Evolutionary conservation across 2,888 invertebrate genomes (phyloP), one percentile per base, ranked within the genome.

Genomic region (Leptinotarsa rubiginosa): DNA sequence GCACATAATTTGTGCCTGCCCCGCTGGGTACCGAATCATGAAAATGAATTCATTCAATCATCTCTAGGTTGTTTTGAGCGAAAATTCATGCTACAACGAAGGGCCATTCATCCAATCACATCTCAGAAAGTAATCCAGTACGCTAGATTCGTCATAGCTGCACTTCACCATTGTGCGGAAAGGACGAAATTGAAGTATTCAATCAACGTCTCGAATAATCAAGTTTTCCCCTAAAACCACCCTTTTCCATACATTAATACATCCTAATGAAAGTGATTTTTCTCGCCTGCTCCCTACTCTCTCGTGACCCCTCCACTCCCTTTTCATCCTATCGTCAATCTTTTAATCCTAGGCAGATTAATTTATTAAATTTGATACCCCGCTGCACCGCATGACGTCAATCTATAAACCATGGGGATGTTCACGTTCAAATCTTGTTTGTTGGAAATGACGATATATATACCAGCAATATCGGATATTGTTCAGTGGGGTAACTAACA

Each of bases 321-420:
- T 18, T 56, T 66, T 52, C 69, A 59, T 72, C 66, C 69, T 56
- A 72, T 69, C 75, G 71, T 69, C 72, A 72, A 75, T 75, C 75
- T 75, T 69, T 69, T 69, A 73, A 73, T 73, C 68, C 72, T 52
- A 52, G 67, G 25, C 66, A 72, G 75, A 75, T 75, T 72, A 75
- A 75, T 75, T 72, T 69, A 70, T 69, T 75, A 69, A 75, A 75
- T 72, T 75, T 75, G 75, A 75, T 75, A 69, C 72, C 72, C 72
- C 65, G 47, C 50, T 62, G 69, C 59, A 69, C 66, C 75, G 66
- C 69, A 75, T 72, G 75, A 66, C 72, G 25, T 49, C 69, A 65
- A 75, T 70, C 69, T 74, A 66, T 66, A 25, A 67, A 62, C 64
- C 74, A 25, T 67, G 66, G 64, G 70, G 74, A 74, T 59, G 65